Evolutionary conservation across 2,797 vertebrate species (phyloP), one percentile per base, ranked within the genome.

Genomic region (Sebastes nivosus): DNA sequence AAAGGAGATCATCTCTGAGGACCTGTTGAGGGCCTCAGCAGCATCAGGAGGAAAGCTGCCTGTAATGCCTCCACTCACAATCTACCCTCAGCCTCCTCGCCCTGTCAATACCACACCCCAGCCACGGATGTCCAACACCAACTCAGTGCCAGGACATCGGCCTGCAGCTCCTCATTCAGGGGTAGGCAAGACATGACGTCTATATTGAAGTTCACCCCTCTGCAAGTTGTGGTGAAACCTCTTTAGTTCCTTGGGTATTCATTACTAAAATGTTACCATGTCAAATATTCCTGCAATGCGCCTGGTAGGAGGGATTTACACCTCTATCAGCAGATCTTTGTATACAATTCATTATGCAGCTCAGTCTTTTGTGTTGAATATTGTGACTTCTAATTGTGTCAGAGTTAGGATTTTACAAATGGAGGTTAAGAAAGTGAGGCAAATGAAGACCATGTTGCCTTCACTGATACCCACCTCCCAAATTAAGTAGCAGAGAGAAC

Each of bases 1-100:
- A 83, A 96, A 96, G 80, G 95, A 96, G 87, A 94, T 97, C 3
- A 96, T 97, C 73, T 93, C 96, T 2, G 96, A 96, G 81, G 95
- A 96, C 10, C 74, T 96, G 68, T 3, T 95, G 81, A 92, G 94
- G 57, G 92, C 92, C 8, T 91, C 92, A 0, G 89, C 92, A 22
- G 92, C 93, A 2, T 94, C 94, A 1, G 95, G 94, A 46, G 94
- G 95, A 5, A 93, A 92, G 61, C 70, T 89, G 22, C 93, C 95
- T 4, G 77, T 96, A 30, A 94, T 96, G 73, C 96, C 96, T 30
- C 90, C 95, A 0, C 81, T 96, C n/a, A 95, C 96, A 0, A 84
- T 96, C 55, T 96, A 96, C 86, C 95, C 94, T 16, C 95, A 96
- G 76, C 94, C 95, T 5, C 90, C 94, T 9, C 94, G 95, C 8